Base-by-base conservation (phyloP, 2,888 invertebrate species). In the Congeria kusceri region DNA sequence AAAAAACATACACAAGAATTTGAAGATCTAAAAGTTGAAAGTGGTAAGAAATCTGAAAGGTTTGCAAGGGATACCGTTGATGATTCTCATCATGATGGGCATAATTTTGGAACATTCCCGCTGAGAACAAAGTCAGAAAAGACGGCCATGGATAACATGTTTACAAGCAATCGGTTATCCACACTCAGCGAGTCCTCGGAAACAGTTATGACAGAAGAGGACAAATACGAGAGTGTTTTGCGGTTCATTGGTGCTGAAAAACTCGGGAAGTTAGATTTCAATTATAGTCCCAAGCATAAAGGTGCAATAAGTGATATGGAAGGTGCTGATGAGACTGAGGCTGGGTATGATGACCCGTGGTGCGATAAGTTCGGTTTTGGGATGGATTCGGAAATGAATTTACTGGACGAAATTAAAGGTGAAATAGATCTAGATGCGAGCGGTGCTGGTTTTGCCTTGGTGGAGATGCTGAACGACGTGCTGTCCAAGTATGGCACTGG, bases 401-500 rank as follows among this genome's bases (percentile, higher is more conserved):
- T 73, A 5, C 53, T 87, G 13, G 78, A 79, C 59, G 87, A 86
- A 39, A 83, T 83, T 25, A 67, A 71, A 57, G 77, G 83, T 39
- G 84, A 87, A 49, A 82, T 87, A 32, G 87, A 87, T 72, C 70
- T 87, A 27, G 87, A 87, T 56, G 83, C 87, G 1, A 86, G 85
- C 4, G 63, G 77, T 32, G 90, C 88, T 20, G 88, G 90, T 3
- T 80, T 89, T 76, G 88, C 84, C 15, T 83, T 89, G 7, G 88
- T 90, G 3, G 89, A 86, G 70, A 71, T 89, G 27, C 80, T 90
- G 0, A 90, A 90, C 79, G 88, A 89, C 78, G 87, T 90, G 15
- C 77, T 90, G 46, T 81, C 86, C 18, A 85, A 85, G 65, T 88
- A 88, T 63, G 87, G 87, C 58, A 74, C 83, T 13, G 82, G 78